These are phyloP conservation scores for Numenius phaeopus DNA, from an alignment of 2,797 vertebrate genomes.

Conservation along the genomic window DNA sequence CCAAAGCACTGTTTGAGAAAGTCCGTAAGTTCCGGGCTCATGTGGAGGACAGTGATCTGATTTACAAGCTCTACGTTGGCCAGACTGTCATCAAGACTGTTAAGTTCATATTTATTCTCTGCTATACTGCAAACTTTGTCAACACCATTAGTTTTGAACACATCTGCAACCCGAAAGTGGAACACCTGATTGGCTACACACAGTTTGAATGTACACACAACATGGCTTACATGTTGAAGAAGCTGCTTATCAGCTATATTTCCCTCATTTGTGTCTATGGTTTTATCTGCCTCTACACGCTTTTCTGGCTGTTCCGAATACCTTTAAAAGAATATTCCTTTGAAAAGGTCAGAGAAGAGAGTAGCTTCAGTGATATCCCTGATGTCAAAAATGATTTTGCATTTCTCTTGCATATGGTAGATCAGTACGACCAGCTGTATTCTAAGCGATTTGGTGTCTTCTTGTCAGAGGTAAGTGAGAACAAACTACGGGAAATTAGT, in stretches of 20 bases:
- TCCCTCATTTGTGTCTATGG: conserved; percentile 95
- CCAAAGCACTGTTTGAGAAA: conserved; percentile 98
- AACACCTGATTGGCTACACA: conserved; percentile 94
- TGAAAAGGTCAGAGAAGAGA: conserved; percentile 97
- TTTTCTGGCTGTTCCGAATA: conserved; percentile 97
- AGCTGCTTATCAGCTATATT: conserved; percentile 96
- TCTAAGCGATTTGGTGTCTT: conserved; percentile 98
- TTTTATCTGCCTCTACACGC: conserved; percentile 94
- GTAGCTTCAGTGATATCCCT: conserved; percentile 98
- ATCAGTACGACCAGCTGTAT: conserved; percentile 97
- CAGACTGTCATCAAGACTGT: conserved; percentile 97
- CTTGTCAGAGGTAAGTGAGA: conserved; percentile 97
- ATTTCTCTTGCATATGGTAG: conserved; percentile 98
- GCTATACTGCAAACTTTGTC: conserved; percentile 96
- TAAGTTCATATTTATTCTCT: conserved; percentile 96
- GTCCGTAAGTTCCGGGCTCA: conserved; percentile 97
- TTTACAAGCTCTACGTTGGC: conserved; percentile 96
- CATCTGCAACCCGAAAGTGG: conserved; percentile 90
- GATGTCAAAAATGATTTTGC: conserved; percentile 99
- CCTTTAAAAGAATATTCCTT: conserved; percentile 98
- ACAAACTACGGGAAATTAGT: conserved; percentile 96
- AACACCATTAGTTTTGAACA: conserved; percentile 95
- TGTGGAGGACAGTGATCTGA: conserved; percentile 96
- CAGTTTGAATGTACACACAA: conserved; percentile 97
- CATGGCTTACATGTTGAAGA: conserved; percentile 98